A percentile compares a stretch with the other conserved stretches of the same genome.
Evolutionary conservation across 1,140 invertebrate genomes (phyloP).

Genomic region (Drosophila ananassae): DNA sequence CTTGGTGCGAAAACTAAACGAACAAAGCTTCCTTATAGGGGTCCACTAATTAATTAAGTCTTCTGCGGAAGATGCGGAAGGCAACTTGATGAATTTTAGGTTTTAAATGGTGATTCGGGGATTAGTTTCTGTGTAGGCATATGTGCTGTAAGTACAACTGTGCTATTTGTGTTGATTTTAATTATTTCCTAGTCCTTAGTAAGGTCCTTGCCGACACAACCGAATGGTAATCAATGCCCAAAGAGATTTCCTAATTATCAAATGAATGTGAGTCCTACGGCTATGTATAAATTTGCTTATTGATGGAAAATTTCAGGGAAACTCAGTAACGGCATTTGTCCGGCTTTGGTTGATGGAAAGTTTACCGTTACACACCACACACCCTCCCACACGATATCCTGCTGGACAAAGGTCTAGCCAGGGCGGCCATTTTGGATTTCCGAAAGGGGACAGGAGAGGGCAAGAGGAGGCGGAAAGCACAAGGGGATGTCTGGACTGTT

Average conservation of each 20-base stretch:
- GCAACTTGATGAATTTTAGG: background rate
- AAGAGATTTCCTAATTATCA: background rate
- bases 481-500: conserved; percentile 10
- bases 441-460: background rate
- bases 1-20: background rate
- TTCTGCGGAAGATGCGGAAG: background rate
- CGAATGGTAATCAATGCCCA: too few relatives aligned
- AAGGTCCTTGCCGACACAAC: too few relatives aligned
- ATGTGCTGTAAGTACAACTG: background rate
- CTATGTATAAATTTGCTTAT: background rate
- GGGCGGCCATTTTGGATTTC: conserved; percentile 64
- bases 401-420: conserved; percentile 50
- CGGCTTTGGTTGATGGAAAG: conserved; percentile 15
- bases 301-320: conserved; percentile 8
- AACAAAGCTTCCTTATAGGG: conserved; percentile 1
- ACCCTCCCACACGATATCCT: conserved; percentile 24
- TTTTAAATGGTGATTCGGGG: background rate
- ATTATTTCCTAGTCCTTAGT: background rate
- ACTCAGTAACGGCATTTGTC: conserved; percentile 11
- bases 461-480: background rate
- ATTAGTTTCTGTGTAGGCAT: background rate
- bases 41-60: conserved; percentile 6
- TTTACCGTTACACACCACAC: conserved; percentile 8
- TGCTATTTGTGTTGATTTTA: background rate
- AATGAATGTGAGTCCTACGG: background rate